Evolutionary conservation across 2,888 invertebrate species (phyloP).

Genomic region (Pachydiplax longipennis): DNA sequence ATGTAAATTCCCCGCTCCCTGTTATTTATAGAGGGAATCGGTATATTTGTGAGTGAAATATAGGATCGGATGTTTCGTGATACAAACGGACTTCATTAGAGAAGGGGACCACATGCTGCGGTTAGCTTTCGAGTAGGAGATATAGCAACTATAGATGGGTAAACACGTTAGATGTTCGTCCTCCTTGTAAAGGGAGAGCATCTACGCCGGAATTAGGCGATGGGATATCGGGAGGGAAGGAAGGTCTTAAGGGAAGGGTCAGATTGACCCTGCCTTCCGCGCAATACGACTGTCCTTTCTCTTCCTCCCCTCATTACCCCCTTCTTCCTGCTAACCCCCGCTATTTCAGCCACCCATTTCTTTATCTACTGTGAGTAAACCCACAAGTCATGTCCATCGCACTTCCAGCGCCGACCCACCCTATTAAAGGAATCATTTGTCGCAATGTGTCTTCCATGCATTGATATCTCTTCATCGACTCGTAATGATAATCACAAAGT

Average conservation of each 20-base stretch:
- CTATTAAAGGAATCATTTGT: too few species aligned
- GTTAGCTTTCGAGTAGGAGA: not conserved
- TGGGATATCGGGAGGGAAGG: not conserved
- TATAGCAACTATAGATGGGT: not conserved
- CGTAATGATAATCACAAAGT: too few species aligned
- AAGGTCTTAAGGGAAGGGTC: not conserved
- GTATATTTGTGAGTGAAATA: too few species aligned
- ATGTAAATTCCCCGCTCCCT: too few species aligned
- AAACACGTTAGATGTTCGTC: not conserved
- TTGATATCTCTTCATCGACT: too few species aligned
- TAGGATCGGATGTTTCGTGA: not conserved
- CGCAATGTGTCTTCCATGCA: too few species aligned
- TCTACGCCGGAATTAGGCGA: not conserved
- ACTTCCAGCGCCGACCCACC: too few species aligned
- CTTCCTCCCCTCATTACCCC: not conserved
- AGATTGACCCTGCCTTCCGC: not conserved
- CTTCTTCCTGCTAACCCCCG: not conserved
- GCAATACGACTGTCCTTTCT: not conserved
- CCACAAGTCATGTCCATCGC: too few species aligned
- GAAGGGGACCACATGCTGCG: not conserved
- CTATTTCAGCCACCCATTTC: too few species aligned
- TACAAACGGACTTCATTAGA: not conserved
- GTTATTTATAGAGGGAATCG: too few species aligned
- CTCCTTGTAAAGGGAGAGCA: not conserved
- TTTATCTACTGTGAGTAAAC: too few species aligned